Conservation (phyloP, 2,888 invertebrate genomes). For the Drosophila melanocephala region DNA sequence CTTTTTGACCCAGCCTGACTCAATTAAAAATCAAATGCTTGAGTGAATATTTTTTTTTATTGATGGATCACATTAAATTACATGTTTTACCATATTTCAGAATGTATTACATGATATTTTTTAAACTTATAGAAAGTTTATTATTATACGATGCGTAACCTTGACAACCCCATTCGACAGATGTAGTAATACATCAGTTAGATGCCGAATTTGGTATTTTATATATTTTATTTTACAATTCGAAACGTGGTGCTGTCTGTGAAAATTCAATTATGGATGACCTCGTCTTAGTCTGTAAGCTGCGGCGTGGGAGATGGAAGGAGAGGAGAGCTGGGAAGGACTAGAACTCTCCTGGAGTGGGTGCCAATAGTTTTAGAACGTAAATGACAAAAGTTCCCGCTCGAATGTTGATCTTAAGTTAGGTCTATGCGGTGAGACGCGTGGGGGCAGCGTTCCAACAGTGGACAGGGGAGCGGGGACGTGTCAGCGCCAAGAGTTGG, state of each 20-base stretch:
- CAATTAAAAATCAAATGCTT: too few relatives aligned
- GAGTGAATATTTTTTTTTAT: background rate
- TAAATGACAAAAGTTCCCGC: slow-evolving; percentile 77
- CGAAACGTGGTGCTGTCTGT: slow-evolving; percentile 49
- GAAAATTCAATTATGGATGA: slow-evolving; percentile 75
- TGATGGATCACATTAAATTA: background rate
- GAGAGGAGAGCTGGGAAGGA: slow-evolving; percentile 1
- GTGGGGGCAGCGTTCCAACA: background rate
- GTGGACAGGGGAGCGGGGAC: background rate
- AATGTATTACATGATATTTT: background rate
- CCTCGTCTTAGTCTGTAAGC: background rate
- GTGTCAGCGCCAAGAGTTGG: slow-evolving; percentile 45
- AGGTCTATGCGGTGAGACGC: slow-evolving; percentile 35
- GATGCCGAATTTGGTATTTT: slow-evolving; percentile 37
- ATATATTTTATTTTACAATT: slow-evolving; percentile 37
- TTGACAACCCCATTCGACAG: slow-evolving; percentile 20
- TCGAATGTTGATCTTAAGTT: slow-evolving; percentile 77
- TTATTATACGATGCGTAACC: slow-evolving; percentile 9
- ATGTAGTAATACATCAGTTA: slow-evolving; percentile 9
- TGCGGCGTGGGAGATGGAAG: slow-evolving; percentile 3
- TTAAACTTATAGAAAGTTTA: background rate
- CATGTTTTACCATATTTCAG: background rate
- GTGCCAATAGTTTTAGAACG: slow-evolving; percentile 69
- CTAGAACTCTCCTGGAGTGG: background rate
- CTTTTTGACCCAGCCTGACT: background rate